Conservation (phyloP, 2,113 vertebrate species). For the Maccullochella peelii region DNA sequence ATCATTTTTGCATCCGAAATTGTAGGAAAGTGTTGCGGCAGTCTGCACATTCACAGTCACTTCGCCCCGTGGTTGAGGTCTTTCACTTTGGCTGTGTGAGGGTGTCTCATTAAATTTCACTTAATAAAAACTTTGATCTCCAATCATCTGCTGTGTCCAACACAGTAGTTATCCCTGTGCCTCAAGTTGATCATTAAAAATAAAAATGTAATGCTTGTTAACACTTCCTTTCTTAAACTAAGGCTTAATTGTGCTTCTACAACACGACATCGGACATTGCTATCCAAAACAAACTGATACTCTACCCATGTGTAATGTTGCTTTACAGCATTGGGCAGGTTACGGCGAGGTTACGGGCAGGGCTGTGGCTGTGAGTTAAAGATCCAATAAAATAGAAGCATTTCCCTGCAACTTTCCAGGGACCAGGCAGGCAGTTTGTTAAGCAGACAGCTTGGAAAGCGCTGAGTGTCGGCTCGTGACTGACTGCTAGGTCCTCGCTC, state of each 20-base stretch:
- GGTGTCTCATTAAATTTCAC: not conserved
- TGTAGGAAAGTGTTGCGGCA: not conserved
- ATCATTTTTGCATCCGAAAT: not conserved
- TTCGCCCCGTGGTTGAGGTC: not conserved
- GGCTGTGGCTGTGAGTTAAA: conserved; percentile 45
- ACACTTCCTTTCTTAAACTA: not conserved
- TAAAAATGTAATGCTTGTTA: conserved; percentile 2
- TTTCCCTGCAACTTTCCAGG: conserved; percentile 36
- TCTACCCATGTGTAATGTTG: conserved; percentile 11
- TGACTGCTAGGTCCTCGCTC: conserved; percentile 44
- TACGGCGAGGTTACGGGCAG: conserved; percentile 12
- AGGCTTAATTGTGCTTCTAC: not conserved
- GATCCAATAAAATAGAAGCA: conserved; percentile 45
- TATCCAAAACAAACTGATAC: conserved; percentile 2
- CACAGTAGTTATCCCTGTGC: conserved; percentile 1
- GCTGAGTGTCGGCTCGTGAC: conserved; percentile 42
- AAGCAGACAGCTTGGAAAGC: conserved; percentile 42
- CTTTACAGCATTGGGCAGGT: not conserved
- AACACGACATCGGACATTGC: not conserved
- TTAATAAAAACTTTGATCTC: conserved; percentile 26
- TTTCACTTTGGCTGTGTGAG: no score
- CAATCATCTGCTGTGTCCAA: conserved; percentile 25
- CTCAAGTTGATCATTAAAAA: conserved; percentile 34
- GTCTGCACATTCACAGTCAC: not conserved
- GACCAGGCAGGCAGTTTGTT: conserved; percentile 47